Percentiles rank a stretch among this genome's conserved stretches.
phyloP scores from a whole-genome alignment of 1,140 invertebrate genomes.

The Neodiprion fabricii region DNA sequence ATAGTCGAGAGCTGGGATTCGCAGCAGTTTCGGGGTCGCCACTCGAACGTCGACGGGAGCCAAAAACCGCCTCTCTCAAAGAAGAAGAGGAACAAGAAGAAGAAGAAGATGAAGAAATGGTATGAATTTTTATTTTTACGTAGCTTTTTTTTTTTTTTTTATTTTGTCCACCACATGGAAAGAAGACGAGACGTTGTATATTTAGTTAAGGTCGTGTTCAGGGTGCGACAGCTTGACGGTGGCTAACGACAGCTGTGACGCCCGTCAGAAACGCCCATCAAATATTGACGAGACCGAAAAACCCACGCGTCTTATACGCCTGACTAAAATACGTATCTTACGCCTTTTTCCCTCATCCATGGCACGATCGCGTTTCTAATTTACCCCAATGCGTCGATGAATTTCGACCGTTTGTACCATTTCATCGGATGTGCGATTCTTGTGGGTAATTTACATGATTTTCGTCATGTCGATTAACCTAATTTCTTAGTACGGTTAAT shows the following conservation, averaged over 20 bases:
- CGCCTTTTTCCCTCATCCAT: too few species aligned
- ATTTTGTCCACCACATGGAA: too few species aligned
- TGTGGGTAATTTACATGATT: too few species aligned
- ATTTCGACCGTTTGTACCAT: too few species aligned
- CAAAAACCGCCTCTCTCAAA: neutral
- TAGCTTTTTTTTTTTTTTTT: neutral
- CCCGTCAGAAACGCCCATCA: slow-evolving; percentile 16
- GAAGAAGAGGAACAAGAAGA: neutral
- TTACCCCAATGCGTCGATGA: too few species aligned
- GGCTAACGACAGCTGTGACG: slow-evolving; percentile 17
- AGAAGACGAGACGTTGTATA: neutral
- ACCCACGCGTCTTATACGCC: neutral
- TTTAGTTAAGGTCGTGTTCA: slow-evolving; percentile 16
- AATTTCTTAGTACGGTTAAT: too few species aligned
- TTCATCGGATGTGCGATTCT: too few species aligned
- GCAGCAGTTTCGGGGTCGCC: too few species aligned
- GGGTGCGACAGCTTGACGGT: slow-evolving; percentile 7
- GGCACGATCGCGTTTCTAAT: too few species aligned
- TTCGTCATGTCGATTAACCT: too few species aligned
- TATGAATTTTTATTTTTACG: neutral
- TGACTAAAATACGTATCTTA: neutral
- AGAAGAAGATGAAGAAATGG: neutral
- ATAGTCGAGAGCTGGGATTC: too few species aligned
- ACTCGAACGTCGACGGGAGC: too few species aligned
- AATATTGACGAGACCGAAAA: slow-evolving; percentile 28